Evolutionary conservation across 1,140 invertebrate genomes (phyloP), one percentile per base, ranked within the genome.

Genomic region (Tribolium castaneum): DNA sequence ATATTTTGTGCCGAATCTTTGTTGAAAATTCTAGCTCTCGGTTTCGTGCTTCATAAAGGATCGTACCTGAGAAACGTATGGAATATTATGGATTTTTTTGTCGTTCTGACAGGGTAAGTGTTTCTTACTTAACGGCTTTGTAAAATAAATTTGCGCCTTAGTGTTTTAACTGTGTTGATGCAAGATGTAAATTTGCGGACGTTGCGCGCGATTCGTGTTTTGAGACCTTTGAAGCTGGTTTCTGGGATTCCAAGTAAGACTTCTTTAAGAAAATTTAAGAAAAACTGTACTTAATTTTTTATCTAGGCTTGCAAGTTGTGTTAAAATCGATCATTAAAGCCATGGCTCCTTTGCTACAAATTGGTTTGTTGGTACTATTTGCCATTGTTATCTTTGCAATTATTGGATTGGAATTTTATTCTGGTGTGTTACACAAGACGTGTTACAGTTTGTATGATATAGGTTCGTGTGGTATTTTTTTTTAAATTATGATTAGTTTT

Each of bases 51-150:
- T 89, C 98, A 99, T 92, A 96, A 95, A 90, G 97, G 96, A 87
- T 98, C 98, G 87, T 99, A 99, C 91, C 93, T 99, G 88, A 93
- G 98, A 88, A 99, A 99, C 91, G 94, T 99, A 90, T 99, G 99
- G 99, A 99, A 99, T 93, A 98, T 99, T 87, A 99, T 99, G 98
- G 99, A 99, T 93, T 99, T 99, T 92, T 97, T 99, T 90, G 99
- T 99, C 88, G 98, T 99, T 89, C 95, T 99, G 86, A 99, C 98
- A 87, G 99, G 99, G 98, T 99, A 92, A 95, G 96, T 93, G n/a
- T n/a, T n/a, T n/a, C n/a, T n/a, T n/a, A n/a, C 39, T 45, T 45
- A 45, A 45, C 7, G 0, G 9, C 3, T 30, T 30, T 45, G 39
- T n/a, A 4, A 45, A 45, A 45, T 4, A 7, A 45, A 7, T 45